Conservation (phyloP, 2,797 vertebrate species). For the Phataginus tricuspis region DNA sequence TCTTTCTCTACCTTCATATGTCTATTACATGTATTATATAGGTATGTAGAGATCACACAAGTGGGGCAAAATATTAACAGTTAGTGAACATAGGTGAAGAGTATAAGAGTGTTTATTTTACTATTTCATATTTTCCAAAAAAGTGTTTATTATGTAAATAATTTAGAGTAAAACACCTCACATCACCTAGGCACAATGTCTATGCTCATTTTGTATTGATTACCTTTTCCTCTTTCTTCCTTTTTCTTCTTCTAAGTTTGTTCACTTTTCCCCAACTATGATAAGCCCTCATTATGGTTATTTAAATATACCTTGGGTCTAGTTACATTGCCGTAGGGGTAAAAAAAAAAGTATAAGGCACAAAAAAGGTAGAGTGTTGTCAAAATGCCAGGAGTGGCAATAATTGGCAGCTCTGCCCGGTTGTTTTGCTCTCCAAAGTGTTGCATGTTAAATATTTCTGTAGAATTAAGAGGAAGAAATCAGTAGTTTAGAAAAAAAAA, state of each 20-base stretch:
- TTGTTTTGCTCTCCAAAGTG: not conserved
- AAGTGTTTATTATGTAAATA: not conserved
- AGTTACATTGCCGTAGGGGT: not conserved
- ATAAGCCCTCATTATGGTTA: not conserved
- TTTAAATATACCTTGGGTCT: not conserved
- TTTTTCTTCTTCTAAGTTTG: not conserved
- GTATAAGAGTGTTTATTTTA: not conserved
- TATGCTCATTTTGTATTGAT: not conserved
- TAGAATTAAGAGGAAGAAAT: constrained; percentile 4
- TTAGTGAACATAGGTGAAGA: not conserved
- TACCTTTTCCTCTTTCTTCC: not conserved
- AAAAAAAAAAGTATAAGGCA: not conserved
- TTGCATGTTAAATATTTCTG: not conserved
- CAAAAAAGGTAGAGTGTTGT: not conserved
- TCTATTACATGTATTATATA: not conserved
- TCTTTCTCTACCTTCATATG: not conserved
- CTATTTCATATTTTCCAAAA: constrained; percentile 38
- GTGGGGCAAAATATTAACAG: not conserved
- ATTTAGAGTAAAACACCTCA: not conserved
- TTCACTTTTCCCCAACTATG: not conserved
- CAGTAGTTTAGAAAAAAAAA: not conserved
- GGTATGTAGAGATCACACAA: not conserved
- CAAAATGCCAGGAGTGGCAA: not conserved
- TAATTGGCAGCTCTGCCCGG: not conserved
- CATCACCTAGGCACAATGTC: not conserved